phyloP scores from a whole-genome alignment of 2,113 vertebrate species.

The Cavia aperea region DNA sequence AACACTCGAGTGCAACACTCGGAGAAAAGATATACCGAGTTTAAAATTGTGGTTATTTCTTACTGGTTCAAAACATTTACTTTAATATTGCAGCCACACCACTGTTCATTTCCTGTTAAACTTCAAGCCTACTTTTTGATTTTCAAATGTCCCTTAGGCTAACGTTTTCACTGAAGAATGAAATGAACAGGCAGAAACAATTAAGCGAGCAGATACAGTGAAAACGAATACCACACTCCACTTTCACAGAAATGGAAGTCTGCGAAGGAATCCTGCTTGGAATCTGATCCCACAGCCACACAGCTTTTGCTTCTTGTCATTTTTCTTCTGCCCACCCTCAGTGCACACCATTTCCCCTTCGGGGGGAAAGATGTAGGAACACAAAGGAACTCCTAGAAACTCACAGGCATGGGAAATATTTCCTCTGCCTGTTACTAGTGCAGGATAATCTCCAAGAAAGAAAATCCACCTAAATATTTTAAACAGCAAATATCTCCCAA shows the following conservation, averaged over 20 bases:
- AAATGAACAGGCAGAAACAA: slow-evolving; percentile 82
- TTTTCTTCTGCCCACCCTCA: slow-evolving; percentile 59
- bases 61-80: slow-evolving; percentile 68
- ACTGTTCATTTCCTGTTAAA: slow-evolving; percentile 79
- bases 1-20: slow-evolving; percentile 27
- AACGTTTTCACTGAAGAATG: slow-evolving; percentile 76
- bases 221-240: slow-evolving; percentile 71
- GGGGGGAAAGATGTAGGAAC: slow-evolving; percentile 65
- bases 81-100: slow-evolving; percentile 71
- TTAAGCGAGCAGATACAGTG: slow-evolving; percentile 81
- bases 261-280: slow-evolving; percentile 48
- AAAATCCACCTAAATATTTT: slow-evolving; percentile 62
- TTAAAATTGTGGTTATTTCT: slow-evolving; percentile 13
- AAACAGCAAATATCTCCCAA: slow-evolving; percentile 68
- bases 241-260: slow-evolving; percentile 59
- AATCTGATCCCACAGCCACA: slow-evolving; percentile 68
- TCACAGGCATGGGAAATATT: slow-evolving; percentile 71
- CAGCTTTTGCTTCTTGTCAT: slow-evolving; percentile 44
- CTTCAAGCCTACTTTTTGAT: slow-evolving; percentile 77
- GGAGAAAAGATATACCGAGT: background rate
- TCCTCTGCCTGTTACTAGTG: slow-evolving; percentile 71
- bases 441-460: slow-evolving; percentile 67
- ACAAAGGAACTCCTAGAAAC: slow-evolving; percentile 75
- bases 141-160: slow-evolving; percentile 76
- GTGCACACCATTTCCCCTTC: slow-evolving; percentile 53